These are phyloP conservation scores for Hipposideros armiger DNA, from an alignment of 2,113 vertebrate species.

Conservation along the genomic window DNA sequence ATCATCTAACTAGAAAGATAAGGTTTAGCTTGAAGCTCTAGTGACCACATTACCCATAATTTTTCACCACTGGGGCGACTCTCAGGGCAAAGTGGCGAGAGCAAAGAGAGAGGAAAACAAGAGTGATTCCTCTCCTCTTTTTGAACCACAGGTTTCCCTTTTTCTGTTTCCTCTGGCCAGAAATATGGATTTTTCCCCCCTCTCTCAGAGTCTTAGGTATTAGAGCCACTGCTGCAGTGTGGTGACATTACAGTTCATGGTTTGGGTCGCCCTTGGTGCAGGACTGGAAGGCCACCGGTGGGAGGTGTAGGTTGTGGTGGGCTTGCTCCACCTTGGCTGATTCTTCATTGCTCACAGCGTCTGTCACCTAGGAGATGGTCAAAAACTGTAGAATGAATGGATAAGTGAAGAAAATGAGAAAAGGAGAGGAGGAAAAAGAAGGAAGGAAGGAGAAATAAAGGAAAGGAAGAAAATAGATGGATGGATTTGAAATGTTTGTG, in stretches of 20 bases:
- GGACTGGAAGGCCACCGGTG: background rate
- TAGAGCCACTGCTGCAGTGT: background rate
- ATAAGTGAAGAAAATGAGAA: background rate
- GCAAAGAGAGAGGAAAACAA: background rate
- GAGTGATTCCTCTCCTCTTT: background rate
- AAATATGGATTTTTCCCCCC: background rate
- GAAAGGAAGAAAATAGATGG: background rate
- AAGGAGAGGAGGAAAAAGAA: background rate
- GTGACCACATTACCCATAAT: background rate
- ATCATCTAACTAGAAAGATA: background rate
- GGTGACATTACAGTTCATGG: background rate
- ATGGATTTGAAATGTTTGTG: background rate
- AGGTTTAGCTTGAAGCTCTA: slow-evolving; percentile 1
- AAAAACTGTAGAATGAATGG: background rate
- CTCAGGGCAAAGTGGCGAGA: background rate
- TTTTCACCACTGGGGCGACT: background rate
- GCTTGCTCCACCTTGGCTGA: background rate
- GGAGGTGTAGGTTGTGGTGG: too few species aligned
- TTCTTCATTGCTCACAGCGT: background rate
- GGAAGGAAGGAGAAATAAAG: background rate
- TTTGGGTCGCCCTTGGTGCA: background rate
- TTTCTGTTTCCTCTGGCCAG: background rate
- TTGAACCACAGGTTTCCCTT: background rate
- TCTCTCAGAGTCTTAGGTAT: background rate
- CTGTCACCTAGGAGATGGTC: background rate